Base-by-base conservation (phyloP, 2,113 vertebrate species). In the Passer domesticus region DNA sequence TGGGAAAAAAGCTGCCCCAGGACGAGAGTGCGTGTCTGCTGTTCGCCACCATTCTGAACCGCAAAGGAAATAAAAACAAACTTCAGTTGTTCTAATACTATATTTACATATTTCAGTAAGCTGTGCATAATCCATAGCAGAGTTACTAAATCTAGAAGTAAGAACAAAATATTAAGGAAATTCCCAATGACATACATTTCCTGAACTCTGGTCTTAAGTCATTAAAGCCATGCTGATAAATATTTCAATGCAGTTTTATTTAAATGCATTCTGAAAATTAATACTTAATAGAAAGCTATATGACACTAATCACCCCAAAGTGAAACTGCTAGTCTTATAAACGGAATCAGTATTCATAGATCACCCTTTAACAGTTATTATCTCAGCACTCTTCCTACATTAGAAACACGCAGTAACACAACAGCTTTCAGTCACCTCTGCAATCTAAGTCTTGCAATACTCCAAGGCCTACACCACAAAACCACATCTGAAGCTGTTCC, bases 1-100 rank as follows among this genome's bases (percentile, higher is more conserved):
- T 52, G 98, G 98, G 91, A 99, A 99, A 92, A 99, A 99, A 66
- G 98, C 89, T 66, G 98, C 91, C n/a, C 98, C 97, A 3, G 98
- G 96, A 52, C 98, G 98, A 83, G 98, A 84, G 33, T 98, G 98
- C 1, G 96, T 68, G 46, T 99, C 99, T 22, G 97, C 85, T n/a
- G 98, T 86, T 94, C 98, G 97, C 99, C 98, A 99, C 99, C 99
- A 99, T 87, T 99, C 99, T 98, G 97, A 67, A 97, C 49, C 95
- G 1, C 94, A 96, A 96, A 92, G 87, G 47, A 92, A 87, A 90
- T 22, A 90, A 86, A 92, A 78, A 27, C 43, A 96, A 73, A 67
- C n/a, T 50, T 91, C 75, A 94, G 52, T 37, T 64, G 13, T 37
- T 90, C 31, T 10, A 82, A 18, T 11, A 27, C 13, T 5, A 4